Evolutionary conservation across 2,797 vertebrate species (phyloP).

Genomic region (Molossus molossus): DNA sequence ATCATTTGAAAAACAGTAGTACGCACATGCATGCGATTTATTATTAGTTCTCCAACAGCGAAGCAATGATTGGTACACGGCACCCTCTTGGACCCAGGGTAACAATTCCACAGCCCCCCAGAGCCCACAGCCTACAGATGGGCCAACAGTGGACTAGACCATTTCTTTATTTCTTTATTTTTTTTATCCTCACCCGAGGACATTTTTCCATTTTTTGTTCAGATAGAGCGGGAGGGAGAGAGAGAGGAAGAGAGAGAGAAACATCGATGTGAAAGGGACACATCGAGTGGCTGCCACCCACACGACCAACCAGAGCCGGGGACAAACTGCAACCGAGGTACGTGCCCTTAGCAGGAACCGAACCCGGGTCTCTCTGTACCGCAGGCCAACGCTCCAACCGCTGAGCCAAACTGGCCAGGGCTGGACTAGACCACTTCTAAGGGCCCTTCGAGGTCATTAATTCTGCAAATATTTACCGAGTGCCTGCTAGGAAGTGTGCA

Average conservation of each 20-base stretch:
- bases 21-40: not conserved
- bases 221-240: no score
- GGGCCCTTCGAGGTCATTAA: slow-evolving; percentile 50
- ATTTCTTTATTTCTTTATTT: not conserved
- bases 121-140: not conserved
- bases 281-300: no score
- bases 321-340: no score
- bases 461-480: slow-evolving; percentile 48
- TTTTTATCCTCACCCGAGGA: no score
- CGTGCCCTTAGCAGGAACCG: no score
- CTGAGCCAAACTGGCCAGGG: no score
- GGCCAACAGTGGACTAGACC: not conserved
- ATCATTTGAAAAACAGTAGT: not conserved
- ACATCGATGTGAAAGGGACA: no score
- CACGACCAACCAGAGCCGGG: no score
- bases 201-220: no score
- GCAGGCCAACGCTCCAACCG: no score
- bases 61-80: not conserved
- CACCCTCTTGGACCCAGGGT: not conserved
- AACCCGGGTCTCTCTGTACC: no score
- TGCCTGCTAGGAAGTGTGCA: not conserved
- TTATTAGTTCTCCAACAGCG: not conserved
- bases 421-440: not conserved
- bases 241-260: no score
- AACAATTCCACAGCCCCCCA: not conserved